Conservation (phyloP, 2,113 vertebrate species). For the Dicerorhinus sumatrensis region DNA sequence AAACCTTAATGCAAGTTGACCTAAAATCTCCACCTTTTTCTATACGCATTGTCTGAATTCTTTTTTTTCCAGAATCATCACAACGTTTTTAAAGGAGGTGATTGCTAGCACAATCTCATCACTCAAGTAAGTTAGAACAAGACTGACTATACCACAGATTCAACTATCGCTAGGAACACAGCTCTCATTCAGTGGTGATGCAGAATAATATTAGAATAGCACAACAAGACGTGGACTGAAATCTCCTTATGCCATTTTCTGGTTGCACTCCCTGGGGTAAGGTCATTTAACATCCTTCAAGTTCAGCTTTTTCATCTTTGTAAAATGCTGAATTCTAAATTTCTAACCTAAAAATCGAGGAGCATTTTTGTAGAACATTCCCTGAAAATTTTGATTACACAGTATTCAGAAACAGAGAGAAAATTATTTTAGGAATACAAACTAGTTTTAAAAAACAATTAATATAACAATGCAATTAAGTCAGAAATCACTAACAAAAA, state of each 20-base stretch:
- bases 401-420: not conserved
- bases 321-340: not conserved
- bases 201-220: no score
- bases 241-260: not conserved
- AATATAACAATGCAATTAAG: not conserved
- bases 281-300: not conserved
- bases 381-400: not conserved
- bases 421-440: not conserved
- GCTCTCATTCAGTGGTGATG: accelerated
- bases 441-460: not conserved
- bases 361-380: not conserved
- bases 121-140: not conserved
- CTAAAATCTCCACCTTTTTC: not conserved
- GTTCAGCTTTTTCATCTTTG: not conserved
- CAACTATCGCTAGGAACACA: no score
- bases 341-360: not conserved
- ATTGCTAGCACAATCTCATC: not conserved
- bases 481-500: not conserved
- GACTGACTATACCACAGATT: not conserved
- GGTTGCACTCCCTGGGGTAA: no score
- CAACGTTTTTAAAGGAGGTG: not conserved
- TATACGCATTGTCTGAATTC: not conserved
- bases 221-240: not conserved
- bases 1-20: not conserved
- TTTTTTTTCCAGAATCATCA: not conserved